Base-by-base conservation (phyloP, 2,888 invertebrate genomes). In the Myopa testacea region DNA sequence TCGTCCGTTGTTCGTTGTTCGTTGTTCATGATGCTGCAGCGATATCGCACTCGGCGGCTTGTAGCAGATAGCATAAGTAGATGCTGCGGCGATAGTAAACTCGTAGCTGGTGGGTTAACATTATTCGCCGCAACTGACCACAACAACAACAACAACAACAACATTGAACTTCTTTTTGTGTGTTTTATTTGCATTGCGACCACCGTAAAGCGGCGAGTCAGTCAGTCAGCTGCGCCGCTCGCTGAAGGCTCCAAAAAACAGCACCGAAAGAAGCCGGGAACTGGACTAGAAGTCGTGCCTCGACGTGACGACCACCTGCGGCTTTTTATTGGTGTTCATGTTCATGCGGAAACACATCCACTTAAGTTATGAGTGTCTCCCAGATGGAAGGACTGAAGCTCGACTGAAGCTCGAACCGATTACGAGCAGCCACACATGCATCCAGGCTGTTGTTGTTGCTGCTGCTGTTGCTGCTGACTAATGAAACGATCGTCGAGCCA, bases 311-410 rank as follows among this genome's bases (percentile, higher is more conserved):
- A 79, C 82, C 82, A 83, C 83, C 83, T 81, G 82, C 82, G 78
- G 81, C 75, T 81, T 81, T 81, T 81, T 80, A 81, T 81, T 82
- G 80, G 81, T 78, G 81, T 81, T 81, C 81, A 80, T 80, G 81
- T 79, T 80, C 79, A 80, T 80, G 78, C 78, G 75, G 78, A 78
- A 78, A 75, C 78, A 75, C 75, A 78, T 73, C 60, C 73, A 80
- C 68, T 78, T 78, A 78, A 79, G 69, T 80, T 80, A 80, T 80
- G 78, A 78, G 73, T 78, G 73, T 80, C 77, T 65, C 72, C n/a
- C 58, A 45, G 45, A 45, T 37, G 10, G 19, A 16, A 10, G 19
- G 34, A n/a, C 4, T 3, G 62, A 7, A 4, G 67, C n/a, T 16
- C 67, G 34, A n/a, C 4, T 3, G 62, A 7, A 4, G 67, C n/a